Base-by-base conservation (phyloP, 2,888 invertebrate species). In the Augochlorella aurata region DNA sequence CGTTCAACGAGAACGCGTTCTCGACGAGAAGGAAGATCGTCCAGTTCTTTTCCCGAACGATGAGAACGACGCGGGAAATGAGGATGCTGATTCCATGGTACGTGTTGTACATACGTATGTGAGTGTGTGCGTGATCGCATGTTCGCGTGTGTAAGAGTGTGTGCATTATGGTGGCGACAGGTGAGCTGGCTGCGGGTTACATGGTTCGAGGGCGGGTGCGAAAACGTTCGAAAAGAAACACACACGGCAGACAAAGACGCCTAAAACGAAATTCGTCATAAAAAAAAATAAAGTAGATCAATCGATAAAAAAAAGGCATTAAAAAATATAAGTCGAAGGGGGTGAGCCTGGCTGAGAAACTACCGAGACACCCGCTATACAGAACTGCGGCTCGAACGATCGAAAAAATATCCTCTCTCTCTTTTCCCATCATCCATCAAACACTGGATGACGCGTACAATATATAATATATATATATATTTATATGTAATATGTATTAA, bases 401-500 rank as follows among this genome's bases (percentile, higher is more conserved):
- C 87, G 80, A 85, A 87, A 88, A 88, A 88, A 88, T 86, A 88
- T 85, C 78, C 68, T 85, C 70, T 84, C 29, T 63, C 63, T 83
- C 77, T 85, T 81, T 80, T 69, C 58, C 68, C 73, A 74, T 72
- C 86, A 82, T 82, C 88, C 85, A 67, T 82, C 82, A 76, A 58
- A 74, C 80, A 72, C 73, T 71, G 82, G 87, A 77, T 81, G 88
- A 82, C 78, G 79, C 73, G 73, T 65, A 79, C 87, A 83, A 84
- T 86, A 85, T 88, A 84, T 81, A 83, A 77, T 80, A 75, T 85
- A 81, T 86, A 88, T 87, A 83, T 86, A 88, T 87, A 83, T 58
- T 85, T 88, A 87, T 87, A 85, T 87, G 85, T 90, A 87, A 89
- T 89, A 87, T 88, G 86, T 86, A 87, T 88, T 86, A 80, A 84